Conservation (phyloP, 2,113 vertebrate genomes). For the Ciconia boyciana region DNA sequence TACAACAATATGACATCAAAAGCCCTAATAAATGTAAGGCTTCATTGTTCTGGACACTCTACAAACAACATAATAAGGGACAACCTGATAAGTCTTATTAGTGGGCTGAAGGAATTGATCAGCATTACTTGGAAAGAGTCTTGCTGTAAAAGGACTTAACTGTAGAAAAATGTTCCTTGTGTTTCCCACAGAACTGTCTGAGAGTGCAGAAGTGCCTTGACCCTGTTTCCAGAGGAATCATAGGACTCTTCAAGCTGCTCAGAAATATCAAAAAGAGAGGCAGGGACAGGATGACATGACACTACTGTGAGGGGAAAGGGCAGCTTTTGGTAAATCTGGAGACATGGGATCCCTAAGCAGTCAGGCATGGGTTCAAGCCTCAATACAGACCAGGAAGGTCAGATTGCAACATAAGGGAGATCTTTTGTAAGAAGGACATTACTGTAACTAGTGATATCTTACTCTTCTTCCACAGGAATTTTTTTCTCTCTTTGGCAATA, state of each 20-base stretch:
- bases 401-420: neutral
- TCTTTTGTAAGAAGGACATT: neutral
- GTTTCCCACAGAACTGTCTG: neutral
- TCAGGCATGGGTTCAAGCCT: neutral
- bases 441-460: neutral
- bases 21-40: neutral
- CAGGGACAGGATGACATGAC: neutral
- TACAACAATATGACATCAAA: neutral
- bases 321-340: neutral
- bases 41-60: slow-evolving; percentile 7
- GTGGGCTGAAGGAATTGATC: neutral
- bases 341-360: neutral
- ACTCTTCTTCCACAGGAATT: neutral
- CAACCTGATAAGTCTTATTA: neutral
- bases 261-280: neutral
- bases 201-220: neutral
- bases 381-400: neutral
- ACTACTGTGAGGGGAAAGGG: neutral
- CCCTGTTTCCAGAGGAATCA: neutral
- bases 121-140: neutral
- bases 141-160: neutral
- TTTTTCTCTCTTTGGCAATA: neutral
- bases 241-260: neutral
- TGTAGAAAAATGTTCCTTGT: neutral
- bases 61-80: neutral